Percentiles rank a stretch among this genome's conserved stretches.
phyloP scores from a whole-genome alignment of 2,797 vertebrate genomes.

The Acipenser ruthenus region DNA sequence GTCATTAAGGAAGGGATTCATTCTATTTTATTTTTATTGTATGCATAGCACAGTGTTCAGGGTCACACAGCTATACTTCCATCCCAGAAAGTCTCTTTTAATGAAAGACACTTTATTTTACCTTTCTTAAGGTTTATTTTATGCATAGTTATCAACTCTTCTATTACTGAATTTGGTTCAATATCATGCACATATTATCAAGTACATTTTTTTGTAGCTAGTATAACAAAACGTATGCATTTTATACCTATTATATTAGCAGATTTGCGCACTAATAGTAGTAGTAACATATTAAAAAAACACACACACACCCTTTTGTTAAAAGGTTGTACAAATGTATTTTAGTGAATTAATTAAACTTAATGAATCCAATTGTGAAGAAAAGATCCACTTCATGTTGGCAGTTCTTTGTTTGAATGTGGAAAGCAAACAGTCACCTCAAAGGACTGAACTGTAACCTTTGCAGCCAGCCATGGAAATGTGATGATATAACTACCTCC shows the following conservation, averaged over 20 bases:
- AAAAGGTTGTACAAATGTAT: constrained; percentile 54
- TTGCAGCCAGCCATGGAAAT: constrained; percentile 13
- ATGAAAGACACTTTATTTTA: constrained; percentile 34
- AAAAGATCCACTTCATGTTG: constrained; percentile 31
- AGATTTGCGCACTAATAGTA: constrained; percentile 49
- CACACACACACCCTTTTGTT: constrained; percentile 35
- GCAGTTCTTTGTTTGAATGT: constrained; percentile 21
- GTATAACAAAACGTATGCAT: constrained; percentile 37
- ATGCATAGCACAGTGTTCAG: constrained; percentile 62
- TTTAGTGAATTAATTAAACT: constrained; percentile 66
- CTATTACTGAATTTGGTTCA: constrained; percentile 41
- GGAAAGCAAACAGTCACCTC: constrained; percentile 24
- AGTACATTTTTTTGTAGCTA: constrained; percentile 46
- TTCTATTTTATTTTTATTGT: constrained; percentile 80
- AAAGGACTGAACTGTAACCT: constrained; percentile 18
- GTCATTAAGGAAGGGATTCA: constrained; percentile 84
- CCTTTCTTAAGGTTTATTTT: constrained; percentile 38
- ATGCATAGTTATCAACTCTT: constrained; percentile 44
- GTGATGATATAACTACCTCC: constrained; percentile 6
- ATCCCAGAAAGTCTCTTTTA: constrained; percentile 57
- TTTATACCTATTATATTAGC: constrained; percentile 56
- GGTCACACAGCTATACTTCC: constrained; percentile 64
- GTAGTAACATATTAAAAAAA: constrained; percentile 31
- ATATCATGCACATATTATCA: constrained; percentile 56
- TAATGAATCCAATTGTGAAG: constrained; percentile 23